Base-by-base conservation (phyloP, 2,888 invertebrate genomes). In the Malthinus flaveolus region DNA sequence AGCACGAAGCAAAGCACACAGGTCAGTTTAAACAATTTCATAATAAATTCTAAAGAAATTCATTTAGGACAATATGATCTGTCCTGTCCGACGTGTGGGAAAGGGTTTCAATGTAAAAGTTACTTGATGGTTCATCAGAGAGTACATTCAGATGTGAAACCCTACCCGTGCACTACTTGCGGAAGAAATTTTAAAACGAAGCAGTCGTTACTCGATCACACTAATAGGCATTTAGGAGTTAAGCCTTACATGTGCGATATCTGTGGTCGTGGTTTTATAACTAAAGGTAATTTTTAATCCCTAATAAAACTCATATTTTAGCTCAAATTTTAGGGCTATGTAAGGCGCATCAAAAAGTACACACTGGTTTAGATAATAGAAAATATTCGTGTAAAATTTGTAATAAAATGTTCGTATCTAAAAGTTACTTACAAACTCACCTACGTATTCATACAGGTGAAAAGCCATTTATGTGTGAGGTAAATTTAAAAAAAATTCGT, bases 21-120 rank as follows among this genome's bases (percentile, higher is more conserved):
- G 79, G 79, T 75, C 3, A 23, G 5, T 68, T 58, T 7, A 56
- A 23, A 37, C 9, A 9, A 35, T 7, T 35, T 10, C 6, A 3
- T 35, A 5, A 23, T 23, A 23, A 23, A 23, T 23, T 23, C 23
- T 23, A 23, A 23, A n/a, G n/a, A n/a, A n/a, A 23, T 23, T 23
- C 32, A 13, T 4, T 37, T 55, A 75, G 84, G 83, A 1, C 80
- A 83, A 60, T 85, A 82, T 63, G 83, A 83, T 61, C 83, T 78
- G 67, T 79, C 81, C 10, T 85, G 85, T 68, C 79, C 81, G 2
- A 83, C 82, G 0, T 85, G 85, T 64, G 84, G 84, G 1, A 85
- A 85, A 74, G 84, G 85, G 9, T 85, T 85, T 64, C 83, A 84
- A 58, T 84, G 84, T 66, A 83, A 82, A 66, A 84, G 84, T 65